Base-by-base conservation (phyloP, 2,797 vertebrate genomes). In the Halcyon chelicuti region DNA sequence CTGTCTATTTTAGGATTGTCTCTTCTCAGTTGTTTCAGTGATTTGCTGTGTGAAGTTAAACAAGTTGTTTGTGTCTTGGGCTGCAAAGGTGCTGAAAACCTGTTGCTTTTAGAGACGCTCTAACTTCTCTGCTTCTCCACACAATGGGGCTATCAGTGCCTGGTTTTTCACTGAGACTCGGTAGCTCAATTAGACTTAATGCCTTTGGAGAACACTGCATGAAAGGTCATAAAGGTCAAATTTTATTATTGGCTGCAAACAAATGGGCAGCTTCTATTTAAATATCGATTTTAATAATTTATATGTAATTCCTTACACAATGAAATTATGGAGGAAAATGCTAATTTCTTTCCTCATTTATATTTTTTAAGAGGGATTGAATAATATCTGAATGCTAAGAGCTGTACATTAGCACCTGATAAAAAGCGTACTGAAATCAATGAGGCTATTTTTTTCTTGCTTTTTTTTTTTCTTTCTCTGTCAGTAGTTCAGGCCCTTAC, bases 11-110 rank as follows among this genome's bases (percentile, higher is more conserved):
- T 95, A 81, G 86, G 95, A 80, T 62, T 81, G 90, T 73, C 88
- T 95, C 90, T 94, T 92, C 93, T 95, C 92, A 90, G 80, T 93
- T 96, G 94, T 96, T 95, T 97, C 90, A 93, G 74, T 90, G 90
- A 97, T 96, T 92, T 92, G 95, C 92, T 95, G 82, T 6, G 61
- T 94, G 90, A 95, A 92, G 88, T 95, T 85, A 76, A 96, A 81
- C 23, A 23, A 81, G 90, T 76, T 96, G 84, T 89, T 82, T 94
- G 88, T 93, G 84, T 44, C 84, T 46, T 74, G 65, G 65, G 7
- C 44, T 46, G 51, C 86, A 87, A 73, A 94, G 84, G 67, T 96
- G 84, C 84, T 89, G 83, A 93, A 96, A 95, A 68, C 62, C 62
- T 49, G 29, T 67, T 88, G 74, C 77, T 37, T 93, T 91, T 63